Percentiles rank a stretch among this genome's conserved stretches.
phyloP scores from a whole-genome alignment of 2,888 invertebrate species.

The Unio pictorum region DNA sequence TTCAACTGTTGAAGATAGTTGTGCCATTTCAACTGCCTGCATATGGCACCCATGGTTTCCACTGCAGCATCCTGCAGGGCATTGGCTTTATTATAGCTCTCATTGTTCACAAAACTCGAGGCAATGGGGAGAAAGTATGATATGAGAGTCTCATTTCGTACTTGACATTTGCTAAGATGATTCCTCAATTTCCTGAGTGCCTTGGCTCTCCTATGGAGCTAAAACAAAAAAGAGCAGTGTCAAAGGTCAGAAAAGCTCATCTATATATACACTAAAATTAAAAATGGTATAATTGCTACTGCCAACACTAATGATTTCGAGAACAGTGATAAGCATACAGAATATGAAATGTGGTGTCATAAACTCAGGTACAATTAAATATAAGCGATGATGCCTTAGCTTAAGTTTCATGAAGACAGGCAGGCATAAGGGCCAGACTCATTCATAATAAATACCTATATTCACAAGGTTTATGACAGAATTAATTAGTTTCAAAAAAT shows the following conservation, averaged over 20 bases:
- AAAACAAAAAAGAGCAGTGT: conserved; percentile 72
- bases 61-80: conserved; percentile 86
- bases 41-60: conserved; percentile 84
- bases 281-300: too few species aligned
- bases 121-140: conserved; percentile 90
- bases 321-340: too few species aligned
- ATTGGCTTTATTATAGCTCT: conserved; percentile 80
- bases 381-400: too few species aligned
- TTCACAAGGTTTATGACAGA: too few species aligned
- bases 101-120: conserved; percentile 84
- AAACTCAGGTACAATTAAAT: too few species aligned
- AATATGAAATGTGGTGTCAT: too few species aligned
- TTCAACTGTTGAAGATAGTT: conserved; percentile 88
- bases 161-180: conserved; percentile 57
- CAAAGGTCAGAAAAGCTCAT: not conserved
- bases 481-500: too few species aligned
- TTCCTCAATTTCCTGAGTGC: conserved; percentile 80
- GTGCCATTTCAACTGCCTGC: conserved; percentile 88
- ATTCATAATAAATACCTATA: not conserved
- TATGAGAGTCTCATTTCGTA: conserved; percentile 77
- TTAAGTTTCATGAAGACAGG: too few species aligned
- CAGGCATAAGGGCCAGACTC: not conserved
- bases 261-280: not conserved
- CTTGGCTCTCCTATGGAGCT: conserved; percentile 87
- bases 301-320: too few species aligned